Evolutionary conservation across 2,797 vertebrate species (phyloP).

Genomic region (Tapera naevia): DNA sequence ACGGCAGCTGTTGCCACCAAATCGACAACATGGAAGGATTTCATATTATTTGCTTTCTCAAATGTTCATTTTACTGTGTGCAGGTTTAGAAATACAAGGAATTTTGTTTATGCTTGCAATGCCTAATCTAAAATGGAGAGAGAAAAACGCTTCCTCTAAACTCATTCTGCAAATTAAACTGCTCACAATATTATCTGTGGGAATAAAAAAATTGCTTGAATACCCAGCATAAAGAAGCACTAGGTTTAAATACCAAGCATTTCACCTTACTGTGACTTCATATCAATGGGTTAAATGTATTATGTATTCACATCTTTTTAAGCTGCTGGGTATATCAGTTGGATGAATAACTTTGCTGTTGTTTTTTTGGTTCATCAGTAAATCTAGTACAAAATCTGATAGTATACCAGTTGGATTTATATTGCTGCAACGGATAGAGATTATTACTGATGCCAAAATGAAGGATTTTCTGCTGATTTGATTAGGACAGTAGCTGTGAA

Average conservation of each 20-base stretch:
- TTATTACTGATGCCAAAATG: slow-evolving; percentile 48
- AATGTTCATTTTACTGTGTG: not conserved
- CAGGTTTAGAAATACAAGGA: not conserved
- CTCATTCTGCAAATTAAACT: slow-evolving; percentile 7
- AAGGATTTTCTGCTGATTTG: slow-evolving; percentile 53
- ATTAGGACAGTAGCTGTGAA: slow-evolving; percentile 34
- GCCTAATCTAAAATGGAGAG: not conserved
- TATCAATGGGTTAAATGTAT: slow-evolving; percentile 33
- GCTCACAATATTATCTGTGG: not conserved
- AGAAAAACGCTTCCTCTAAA: not conserved
- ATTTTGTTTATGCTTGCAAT: not conserved
- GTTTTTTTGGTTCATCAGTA: slow-evolving; percentile 26
- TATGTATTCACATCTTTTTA: slow-evolving; percentile 34
- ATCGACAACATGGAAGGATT: not conserved
- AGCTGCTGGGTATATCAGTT: slow-evolving; percentile 11
- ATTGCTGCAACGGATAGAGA: slow-evolving; percentile 47
- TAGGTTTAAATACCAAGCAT: not conserved
- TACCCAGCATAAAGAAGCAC: not conserved
- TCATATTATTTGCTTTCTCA: not conserved
- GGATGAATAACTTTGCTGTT: slow-evolving; percentile 39
- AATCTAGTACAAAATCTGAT: slow-evolving; percentile 35
- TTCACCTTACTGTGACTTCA: not conserved
- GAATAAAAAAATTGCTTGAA: not conserved
- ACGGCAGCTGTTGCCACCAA: not conserved
- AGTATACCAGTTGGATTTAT: slow-evolving; percentile 49